phyloP scores from a whole-genome alignment of 2,797 vertebrate species.

The Anniella stebbinsi region DNA sequence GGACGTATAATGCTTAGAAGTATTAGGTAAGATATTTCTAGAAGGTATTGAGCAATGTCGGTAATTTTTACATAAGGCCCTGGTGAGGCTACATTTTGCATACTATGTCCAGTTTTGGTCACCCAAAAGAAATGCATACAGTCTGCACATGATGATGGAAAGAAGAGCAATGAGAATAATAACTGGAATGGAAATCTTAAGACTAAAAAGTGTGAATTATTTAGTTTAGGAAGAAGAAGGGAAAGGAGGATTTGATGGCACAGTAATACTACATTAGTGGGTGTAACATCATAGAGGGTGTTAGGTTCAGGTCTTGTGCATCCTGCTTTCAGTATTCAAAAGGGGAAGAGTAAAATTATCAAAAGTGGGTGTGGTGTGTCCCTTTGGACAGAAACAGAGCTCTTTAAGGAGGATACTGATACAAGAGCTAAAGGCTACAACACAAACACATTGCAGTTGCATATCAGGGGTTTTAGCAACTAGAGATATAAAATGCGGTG shows the following conservation, averaged over 20 bases:
- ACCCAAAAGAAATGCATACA: neutral
- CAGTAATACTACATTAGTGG: neutral
- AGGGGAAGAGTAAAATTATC: neutral
- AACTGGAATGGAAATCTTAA: neutral
- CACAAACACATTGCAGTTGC: neutral
- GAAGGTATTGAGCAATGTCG: neutral
- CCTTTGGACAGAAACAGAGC: neutral
- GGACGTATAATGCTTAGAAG: neutral
- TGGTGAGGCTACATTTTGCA: neutral
- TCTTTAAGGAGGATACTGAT: neutral
- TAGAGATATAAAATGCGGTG: neutral
- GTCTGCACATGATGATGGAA: neutral
- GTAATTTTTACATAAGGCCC: neutral
- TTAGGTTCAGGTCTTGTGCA: neutral
- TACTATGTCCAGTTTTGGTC: neutral
- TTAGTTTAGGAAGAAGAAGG: neutral
- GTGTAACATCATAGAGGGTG: neutral
- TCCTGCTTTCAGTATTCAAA: neutral
- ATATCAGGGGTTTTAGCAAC: neutral
- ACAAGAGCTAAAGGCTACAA: neutral
- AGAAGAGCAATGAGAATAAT: neutral
- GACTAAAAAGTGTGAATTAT: neutral
- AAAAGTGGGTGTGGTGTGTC: neutral
- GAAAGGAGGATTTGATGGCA: neutral
- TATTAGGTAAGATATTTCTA: neutral